Evolutionary conservation across 2,113 vertebrate genomes (phyloP).

Genomic region (Rhombomys opimus): DNA sequence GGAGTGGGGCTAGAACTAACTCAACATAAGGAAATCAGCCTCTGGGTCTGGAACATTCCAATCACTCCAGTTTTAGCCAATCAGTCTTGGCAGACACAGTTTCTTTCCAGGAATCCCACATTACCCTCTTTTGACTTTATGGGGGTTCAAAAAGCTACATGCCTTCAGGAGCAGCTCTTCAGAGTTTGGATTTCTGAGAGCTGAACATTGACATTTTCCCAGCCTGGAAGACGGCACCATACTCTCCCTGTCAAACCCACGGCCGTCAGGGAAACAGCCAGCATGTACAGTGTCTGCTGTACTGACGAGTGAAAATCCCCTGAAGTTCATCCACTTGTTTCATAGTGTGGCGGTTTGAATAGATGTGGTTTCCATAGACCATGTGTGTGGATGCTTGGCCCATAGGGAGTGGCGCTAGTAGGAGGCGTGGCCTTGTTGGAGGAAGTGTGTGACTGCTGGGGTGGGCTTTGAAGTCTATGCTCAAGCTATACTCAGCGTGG

Average conservation of each 20-base stretch:
- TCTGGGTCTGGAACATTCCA: neutral
- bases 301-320: neutral
- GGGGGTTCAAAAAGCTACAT: neutral
- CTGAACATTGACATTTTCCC: neutral
- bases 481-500: too few relatives aligned
- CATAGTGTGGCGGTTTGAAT: too few relatives aligned
- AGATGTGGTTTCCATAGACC: too few relatives aligned
- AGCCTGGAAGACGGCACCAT: neutral
- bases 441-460: too few relatives aligned
- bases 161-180: too few relatives aligned
- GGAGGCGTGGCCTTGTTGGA: too few relatives aligned
- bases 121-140: neutral
- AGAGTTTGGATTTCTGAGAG: neutral
- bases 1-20: neutral
- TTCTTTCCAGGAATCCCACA: neutral
- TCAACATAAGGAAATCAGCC: neutral
- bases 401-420: too few relatives aligned
- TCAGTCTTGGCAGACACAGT: neutral
- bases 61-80: neutral
- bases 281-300: neutral
- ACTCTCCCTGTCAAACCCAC: neutral
- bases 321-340: neutral
- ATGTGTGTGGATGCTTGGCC: too few relatives aligned
- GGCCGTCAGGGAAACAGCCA: too few relatives aligned
- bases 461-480: too few relatives aligned